A percentile compares a stretch with the other conserved stretches of the same genome.
Evolutionary conservation across 1,140 invertebrate species (phyloP).

Genomic region (Atta cephalotes): DNA sequence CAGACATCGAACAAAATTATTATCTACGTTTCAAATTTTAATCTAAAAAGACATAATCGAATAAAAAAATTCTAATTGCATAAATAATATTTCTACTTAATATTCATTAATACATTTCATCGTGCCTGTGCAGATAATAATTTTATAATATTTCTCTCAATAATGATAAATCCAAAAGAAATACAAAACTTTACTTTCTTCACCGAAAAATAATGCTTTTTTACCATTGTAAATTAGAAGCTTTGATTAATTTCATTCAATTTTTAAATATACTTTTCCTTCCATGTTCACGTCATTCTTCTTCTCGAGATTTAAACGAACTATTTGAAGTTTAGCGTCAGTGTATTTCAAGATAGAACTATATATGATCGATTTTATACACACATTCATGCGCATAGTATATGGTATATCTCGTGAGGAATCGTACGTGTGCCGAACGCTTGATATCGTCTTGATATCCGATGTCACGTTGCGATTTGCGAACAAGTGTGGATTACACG

Average conservation of each 20-base stretch:
- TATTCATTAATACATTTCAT: slow-evolving; percentile 34
- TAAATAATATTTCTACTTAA: background rate
- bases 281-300: background rate
- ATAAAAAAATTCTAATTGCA: background rate
- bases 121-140: background rate
- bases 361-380: slow-evolving; percentile 18
- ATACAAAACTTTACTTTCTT: background rate
- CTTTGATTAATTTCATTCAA: slow-evolving; percentile 52
- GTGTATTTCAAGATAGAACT: slow-evolving; percentile 12
- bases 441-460: slow-evolving; percentile 36
- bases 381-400: slow-evolving; percentile 18
- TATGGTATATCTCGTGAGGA: slow-evolving; percentile 20
- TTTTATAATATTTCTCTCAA: background rate
- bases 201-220: slow-evolving; percentile 13
- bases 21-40: background rate
- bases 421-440: slow-evolving; percentile 35
- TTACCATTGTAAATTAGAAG: slow-evolving; percentile 38
- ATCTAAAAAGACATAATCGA: background rate
- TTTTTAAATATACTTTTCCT: slow-evolving; percentile 46
- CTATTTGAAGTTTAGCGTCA: slow-evolving; percentile 37
- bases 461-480: slow-evolving; percentile 21
- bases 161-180: slow-evolving; percentile 14
- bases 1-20: background rate
- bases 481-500: slow-evolving; percentile 24
- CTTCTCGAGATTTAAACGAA: background rate